Evolutionary conservation across 64 coral and sea anemone genomes (phyloP), one percentile per base, ranked within the genome.

Genomic region (Porites australiensis): DNA sequence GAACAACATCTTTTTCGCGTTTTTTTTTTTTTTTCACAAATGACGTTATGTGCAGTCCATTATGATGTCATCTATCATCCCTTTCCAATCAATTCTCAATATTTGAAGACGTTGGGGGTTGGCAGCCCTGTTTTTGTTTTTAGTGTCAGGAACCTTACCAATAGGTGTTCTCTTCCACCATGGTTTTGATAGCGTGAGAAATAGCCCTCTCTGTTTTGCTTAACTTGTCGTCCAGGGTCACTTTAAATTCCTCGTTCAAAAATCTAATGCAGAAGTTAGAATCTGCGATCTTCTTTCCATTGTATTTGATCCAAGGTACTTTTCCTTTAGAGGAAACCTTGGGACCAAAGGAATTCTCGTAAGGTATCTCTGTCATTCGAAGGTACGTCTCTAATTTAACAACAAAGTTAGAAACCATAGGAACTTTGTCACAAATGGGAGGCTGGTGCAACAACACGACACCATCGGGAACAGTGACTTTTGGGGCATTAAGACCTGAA

Each of bases 141-240:
- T 37, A 37, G 27, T 37, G 27, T 37, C 27, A 37, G 27, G 1
- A 13, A 15, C 77, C 58, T 67, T 87, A 95, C 94, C 94, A 96
- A 66, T 86, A 96, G 13, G 90, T 96, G 46, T 96, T 96, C 61
- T 96, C 90, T 70, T 96, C 94, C 3, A 96, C 45, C 94, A 96
- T 92, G 6, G 77, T 82, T 15, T 82, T 51, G 48, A 96, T 13
- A 72, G 90, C 73, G 51, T 86, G 83, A 70, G 83, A 77, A 37
- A 93, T 60, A 58, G 89, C 86, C 61, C 72, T 92, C 70, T 93
- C 90, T 19, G 58, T 74, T 37, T 58, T 72, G 54, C 77, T 85
- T 14, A 96, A 48, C 18, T 73, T 81, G 22, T 86, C 77, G 82
- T 93, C 91, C 50, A 96, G 27, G 65, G 88, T 79, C 46, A 96